A percentile compares a stretch with the other conserved stretches of the same genome.
phyloP scores from a whole-genome alignment of 2,113 vertebrate genomes.

The Colossoma macropomum region DNA sequence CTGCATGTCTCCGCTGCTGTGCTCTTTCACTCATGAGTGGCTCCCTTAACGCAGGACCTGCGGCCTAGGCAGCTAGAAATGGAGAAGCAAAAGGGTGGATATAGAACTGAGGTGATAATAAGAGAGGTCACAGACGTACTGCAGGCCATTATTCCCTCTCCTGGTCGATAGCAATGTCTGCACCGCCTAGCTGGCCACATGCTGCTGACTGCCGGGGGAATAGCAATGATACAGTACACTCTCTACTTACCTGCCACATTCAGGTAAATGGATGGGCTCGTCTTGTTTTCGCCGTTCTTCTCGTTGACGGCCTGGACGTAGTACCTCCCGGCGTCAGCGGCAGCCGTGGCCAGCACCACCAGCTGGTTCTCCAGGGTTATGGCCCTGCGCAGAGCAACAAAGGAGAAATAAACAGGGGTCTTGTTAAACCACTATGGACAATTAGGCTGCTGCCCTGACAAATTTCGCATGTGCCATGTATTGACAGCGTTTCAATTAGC shows the following conservation, averaged over 20 bases:
- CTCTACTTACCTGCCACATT: slow-evolving; percentile 77
- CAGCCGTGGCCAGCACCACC: slow-evolving; percentile 77
- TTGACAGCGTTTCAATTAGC: slow-evolving; percentile 54
- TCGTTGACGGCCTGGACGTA: slow-evolving; percentile 86
- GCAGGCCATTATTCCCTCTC: slow-evolving; percentile 23
- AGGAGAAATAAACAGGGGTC: slow-evolving; percentile 20
- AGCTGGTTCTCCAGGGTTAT: slow-evolving; percentile 85
- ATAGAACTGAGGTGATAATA: slow-evolving; percentile 36
- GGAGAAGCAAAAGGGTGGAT: slow-evolving; percentile 1
- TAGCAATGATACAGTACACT: slow-evolving; percentile 40
- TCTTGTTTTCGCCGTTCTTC: slow-evolving; percentile 85
- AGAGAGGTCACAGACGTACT: slow-evolving; percentile 2
- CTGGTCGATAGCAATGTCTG: slow-evolving; percentile 47
- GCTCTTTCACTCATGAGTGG: slow-evolving; percentile 18
- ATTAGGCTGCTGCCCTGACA: slow-evolving; percentile 48
- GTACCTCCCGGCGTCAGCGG: slow-evolving; percentile 75
- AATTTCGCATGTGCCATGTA: slow-evolving; percentile 40
- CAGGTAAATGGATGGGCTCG: slow-evolving; percentile 78
- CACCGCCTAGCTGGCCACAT: slow-evolving; percentile 22
- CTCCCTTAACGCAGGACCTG: background rate
- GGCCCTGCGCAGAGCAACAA: slow-evolving; percentile 72
- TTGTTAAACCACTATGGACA: slow-evolving; percentile 41
- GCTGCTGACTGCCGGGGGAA: slow-evolving; percentile 29
- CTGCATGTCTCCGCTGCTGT: slow-evolving; percentile 6
- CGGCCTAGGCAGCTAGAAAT: background rate